Percentiles rank a stretch among this genome's conserved stretches.
Evolutionary conservation across 2,113 vertebrate genomes (phyloP).

Genomic region (Numida meleagris): DNA sequence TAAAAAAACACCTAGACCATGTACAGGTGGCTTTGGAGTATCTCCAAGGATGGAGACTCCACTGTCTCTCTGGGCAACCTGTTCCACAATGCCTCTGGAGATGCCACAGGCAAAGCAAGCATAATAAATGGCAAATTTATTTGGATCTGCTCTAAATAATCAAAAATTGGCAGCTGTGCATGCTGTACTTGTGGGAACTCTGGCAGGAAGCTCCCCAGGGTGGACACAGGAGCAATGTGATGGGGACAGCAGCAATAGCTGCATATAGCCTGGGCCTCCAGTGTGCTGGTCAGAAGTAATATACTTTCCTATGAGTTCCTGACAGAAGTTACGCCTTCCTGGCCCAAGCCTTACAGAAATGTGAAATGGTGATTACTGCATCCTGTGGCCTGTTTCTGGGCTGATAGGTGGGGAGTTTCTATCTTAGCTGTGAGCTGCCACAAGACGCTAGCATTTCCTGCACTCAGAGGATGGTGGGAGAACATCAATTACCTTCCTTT

Average conservation of each 20-base stretch:
- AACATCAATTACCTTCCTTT: neutral
- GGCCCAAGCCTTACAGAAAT: neutral
- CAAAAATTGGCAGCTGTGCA: neutral
- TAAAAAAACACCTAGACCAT: neutral
- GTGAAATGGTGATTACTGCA: neutral
- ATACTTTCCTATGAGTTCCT: neutral
- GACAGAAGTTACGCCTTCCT: neutral
- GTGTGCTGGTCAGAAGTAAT: neutral
- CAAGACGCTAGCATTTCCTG: neutral
- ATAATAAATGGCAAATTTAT: neutral
- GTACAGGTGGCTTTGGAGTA: neutral
- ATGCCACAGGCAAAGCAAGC: neutral
- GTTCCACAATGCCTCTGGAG: neutral
- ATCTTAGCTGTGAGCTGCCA: neutral
- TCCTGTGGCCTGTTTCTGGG: neutral
- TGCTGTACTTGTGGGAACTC: accelerated
- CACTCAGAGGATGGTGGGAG: neutral
- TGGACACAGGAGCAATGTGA: neutral
- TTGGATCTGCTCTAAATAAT: neutral
- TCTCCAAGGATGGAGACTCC: neutral
- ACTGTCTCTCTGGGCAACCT: too few relatives aligned
- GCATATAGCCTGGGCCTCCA: accelerated
- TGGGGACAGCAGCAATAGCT: accelerated
- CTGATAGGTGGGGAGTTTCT: neutral
- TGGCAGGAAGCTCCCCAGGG: neutral